phyloP scores from a whole-genome alignment of 2,113 vertebrate species.

The Anthoscopus minutus region DNA sequence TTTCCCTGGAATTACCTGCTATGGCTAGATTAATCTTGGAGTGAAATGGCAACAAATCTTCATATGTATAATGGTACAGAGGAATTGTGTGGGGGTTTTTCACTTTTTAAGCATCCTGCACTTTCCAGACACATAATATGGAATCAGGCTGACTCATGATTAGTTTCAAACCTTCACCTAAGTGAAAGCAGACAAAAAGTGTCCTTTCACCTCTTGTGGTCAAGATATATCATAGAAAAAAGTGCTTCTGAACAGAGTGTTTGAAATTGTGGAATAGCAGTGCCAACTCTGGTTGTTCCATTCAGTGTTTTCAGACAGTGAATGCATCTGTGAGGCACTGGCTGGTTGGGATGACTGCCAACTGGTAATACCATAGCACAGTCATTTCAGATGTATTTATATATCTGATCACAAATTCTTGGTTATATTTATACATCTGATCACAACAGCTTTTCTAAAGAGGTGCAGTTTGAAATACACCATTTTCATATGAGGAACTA shows the following conservation, averaged over 20 bases:
- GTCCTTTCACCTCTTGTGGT: neutral
- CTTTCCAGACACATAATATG: neutral
- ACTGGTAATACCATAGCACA: neutral
- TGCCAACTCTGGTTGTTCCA: neutral
- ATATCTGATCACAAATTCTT: neutral
- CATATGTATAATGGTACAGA: neutral
- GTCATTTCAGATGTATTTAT: neutral
- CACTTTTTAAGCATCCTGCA: neutral
- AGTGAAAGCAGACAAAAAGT: neutral
- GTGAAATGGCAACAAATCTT: neutral
- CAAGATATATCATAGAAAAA: neutral
- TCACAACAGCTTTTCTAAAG: neutral
- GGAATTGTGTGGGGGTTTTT: accelerated
- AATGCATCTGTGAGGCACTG: neutral
- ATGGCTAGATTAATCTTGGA: neutral
- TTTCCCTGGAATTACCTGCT: neutral
- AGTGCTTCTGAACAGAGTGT: neutral
- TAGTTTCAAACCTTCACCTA: neutral
- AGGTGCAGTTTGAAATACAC: neutral
- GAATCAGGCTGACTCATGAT: neutral
- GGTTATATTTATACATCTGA: neutral
- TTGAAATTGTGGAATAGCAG: neutral
- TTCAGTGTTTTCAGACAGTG: neutral
- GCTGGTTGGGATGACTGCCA: neutral
- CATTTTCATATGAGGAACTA: neutral